Evolutionary conservation across 2,888 invertebrate genomes (phyloP).

Genomic region (Zaprionus bogoriensis): DNA sequence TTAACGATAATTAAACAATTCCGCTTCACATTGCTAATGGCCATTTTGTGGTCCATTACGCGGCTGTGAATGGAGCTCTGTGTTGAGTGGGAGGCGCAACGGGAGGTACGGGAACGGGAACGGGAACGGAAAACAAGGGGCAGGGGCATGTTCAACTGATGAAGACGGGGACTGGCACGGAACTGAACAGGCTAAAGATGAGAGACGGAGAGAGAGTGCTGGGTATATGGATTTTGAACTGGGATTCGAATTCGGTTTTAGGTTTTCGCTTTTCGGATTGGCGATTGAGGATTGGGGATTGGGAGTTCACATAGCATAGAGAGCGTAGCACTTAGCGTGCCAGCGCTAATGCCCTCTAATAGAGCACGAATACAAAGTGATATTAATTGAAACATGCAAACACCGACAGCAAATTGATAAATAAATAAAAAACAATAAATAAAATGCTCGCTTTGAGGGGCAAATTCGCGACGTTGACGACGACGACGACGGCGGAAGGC

Average conservation of each 20-base stretch:
- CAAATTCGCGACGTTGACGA: constrained; percentile 32
- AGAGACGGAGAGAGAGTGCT: neutral
- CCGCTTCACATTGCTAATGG: constrained; percentile 44
- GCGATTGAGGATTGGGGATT: constrained; percentile 9
- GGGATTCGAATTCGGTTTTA: constrained; percentile 6
- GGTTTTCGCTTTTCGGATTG: neutral
- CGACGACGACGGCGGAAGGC: constrained; percentile 35
- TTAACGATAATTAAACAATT: constrained; percentile 58
- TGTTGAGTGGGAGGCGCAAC: neutral
- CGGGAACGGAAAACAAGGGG: no score
- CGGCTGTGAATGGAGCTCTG: constrained; percentile 35
- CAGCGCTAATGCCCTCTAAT: constrained; percentile 64
- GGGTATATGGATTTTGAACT: neutral
- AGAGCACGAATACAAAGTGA: constrained; percentile 45
- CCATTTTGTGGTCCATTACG: constrained; percentile 7
- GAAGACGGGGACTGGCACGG: neutral
- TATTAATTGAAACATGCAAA: constrained; percentile 71
- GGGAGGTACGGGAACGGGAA: neutral
- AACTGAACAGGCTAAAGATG: no score
- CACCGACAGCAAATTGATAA: constrained; percentile 24
- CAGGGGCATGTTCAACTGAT: no score
- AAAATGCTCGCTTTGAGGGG: constrained; percentile 25
- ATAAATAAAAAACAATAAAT: constrained; percentile 15
- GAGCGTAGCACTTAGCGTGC: constrained; percentile 61
- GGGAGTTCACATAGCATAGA: constrained; percentile 37